Base-by-base conservation (phyloP, 2,797 vertebrate species). In the Semotilus atromaculatus region DNA sequence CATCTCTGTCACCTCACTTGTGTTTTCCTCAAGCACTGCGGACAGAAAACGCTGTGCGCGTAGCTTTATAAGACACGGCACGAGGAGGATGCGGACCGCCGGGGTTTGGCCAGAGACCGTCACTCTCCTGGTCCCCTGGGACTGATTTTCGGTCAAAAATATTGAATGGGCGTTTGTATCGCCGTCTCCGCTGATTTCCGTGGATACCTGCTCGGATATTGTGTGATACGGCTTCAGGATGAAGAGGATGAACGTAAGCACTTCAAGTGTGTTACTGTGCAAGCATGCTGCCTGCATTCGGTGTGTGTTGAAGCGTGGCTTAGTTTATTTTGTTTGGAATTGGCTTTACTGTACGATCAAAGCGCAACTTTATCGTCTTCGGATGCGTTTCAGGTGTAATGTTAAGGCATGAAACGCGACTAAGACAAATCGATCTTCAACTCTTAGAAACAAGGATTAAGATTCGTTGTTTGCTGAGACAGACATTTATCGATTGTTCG, bases 201-300 rank as follows among this genome's bases (percentile, higher is more conserved):
- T 84, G 91, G 85, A 90, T 89, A 91, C 51, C 89, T 91, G 91
- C 89, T 90, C 76, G 93, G 94, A 95, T 93, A 90, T 91, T 90
- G 90, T 87, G 87, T 81, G 89, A 91, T 7, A 81, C 34, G 92
- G 91, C 86, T 88, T 16, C 89, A 88, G 92, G 88, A 96, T 95
- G 94, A 96, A 95, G 91, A 93, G 94, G 90, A 93, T 95, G 94
- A 95, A 96, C 91, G 95, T 96, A 94, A 96, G 95, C 93, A 91
- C 89, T 86, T 91, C 67, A 89, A 92, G 93, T 88, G 90, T 91
- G 81, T 86, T 67, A 26, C 51, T 84, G 70, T 80, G 31, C 68
- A 34, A 84, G 82, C 82, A 83, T 66, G 77, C 84, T 70, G 60
- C 2, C 58, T 53, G 76, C 67, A 40, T 62, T 70, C 78, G 34